Evolutionary conservation across 2,888 invertebrate genomes (phyloP), one percentile per base, ranked within the genome.

Genomic region (Lasioglossum malachurum): DNA sequence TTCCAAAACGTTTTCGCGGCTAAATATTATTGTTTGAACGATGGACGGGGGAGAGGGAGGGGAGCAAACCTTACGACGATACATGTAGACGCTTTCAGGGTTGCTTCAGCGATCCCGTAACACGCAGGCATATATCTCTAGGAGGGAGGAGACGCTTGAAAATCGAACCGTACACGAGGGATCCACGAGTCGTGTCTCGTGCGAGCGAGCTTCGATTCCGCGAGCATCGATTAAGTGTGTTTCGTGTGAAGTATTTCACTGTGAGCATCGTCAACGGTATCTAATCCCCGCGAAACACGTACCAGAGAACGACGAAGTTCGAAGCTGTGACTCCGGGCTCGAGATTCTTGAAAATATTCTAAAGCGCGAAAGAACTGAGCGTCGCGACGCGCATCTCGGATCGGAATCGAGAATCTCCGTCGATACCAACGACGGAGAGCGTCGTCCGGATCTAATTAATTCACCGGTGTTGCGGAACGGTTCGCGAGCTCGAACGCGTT

Each of bases 91-190:
- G 69, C 23, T 69, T 69, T 69, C 69, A 23, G 38, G 38, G 10
- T 38, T 38, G 69, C 69, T 69, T 69, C 69, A 23, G 38, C 67
- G 49, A 49, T 69, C 60, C 64, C 64, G 7, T 64, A 19, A 83
- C 41, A 5, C 41, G 38, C 38, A 69, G 75, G 78, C 80, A 82
- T 35, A 23, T 75, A 82, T 78, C 80, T 76, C 53, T 78, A 76
- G 35, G 78, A 76, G 35, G 57, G 78, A 74, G 44, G 3, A 73
- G 75, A 75, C 7, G 35, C 46, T 78, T 71, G 19, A n/a, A 86
- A 79, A 86, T 86, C 86, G 87, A 86, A 83, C 57, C 81, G 86
- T 86, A 86, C 86, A 86, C 83, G 76, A 79, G 81, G 87, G 87
- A 87, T 87, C 87, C 86, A 27, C 73, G 79, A 85, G 64, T 83